Evolutionary conservation across 2,113 vertebrate species (phyloP), one percentile per base, ranked within the genome.

Genomic region (Neolamprologus sp.): DNA sequence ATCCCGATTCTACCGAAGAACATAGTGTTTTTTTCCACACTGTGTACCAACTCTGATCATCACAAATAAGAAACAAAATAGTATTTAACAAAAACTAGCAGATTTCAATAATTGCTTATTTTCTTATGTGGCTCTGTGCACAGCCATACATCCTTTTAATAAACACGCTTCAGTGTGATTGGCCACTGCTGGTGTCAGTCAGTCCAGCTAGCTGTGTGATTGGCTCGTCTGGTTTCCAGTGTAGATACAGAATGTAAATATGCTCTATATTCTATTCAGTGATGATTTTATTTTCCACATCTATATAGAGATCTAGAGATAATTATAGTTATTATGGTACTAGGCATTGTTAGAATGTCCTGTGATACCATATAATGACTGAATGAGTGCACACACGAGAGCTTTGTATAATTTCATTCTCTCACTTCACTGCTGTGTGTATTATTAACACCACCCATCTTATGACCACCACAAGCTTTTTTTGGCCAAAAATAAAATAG

Each of bases 181-280:
- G 91, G 83, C 78, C 81, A 35, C 49, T 16, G 6, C 85, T 92
- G 85, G 82, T 91, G 86, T 88, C 85, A 85, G 60, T 90, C 78
- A 91, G 65, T 86, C 33, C 35, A 84, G 80, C 51, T 82, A 79
- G 88, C 89, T 88, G 82, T 84, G 73, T 89, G 82, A 86, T 40
- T 58, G 91, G 85, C 86, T 71, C 47, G 53, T 88, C 40, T 88
- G 28, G 81, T 60, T 45, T 92, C 85, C 58, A 91, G 81, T 95
- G 87, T 92, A 93, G 88, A 90, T 91, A 93, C 68, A 90, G 80
- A 94, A 93, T 95, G 94, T 96, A 95, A 91, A 95, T 94, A 94
- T n/a, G 60, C 82, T 91, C 92, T 89, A 92, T 92, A 94, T 92
- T 92, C 92, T 93, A 92, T 75, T 88, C 83, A 94, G 86, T 37